A percentile compares a stretch with the other conserved stretches of the same genome.
Evolutionary conservation across 1,140 invertebrate genomes (phyloP).

Genomic region (Drosophila nikananu): DNA sequence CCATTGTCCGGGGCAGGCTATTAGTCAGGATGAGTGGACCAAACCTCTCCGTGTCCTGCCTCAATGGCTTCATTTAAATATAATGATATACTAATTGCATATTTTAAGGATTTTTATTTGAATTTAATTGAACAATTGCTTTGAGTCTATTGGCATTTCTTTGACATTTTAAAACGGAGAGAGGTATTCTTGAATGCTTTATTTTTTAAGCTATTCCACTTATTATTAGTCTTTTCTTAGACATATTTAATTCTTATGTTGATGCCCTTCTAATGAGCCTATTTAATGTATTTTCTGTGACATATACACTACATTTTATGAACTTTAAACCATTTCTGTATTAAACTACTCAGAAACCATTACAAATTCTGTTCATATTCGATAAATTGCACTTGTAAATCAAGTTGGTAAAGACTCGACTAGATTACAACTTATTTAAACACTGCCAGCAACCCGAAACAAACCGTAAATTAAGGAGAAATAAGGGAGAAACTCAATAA

Average conservation of each 20-base stretch:
- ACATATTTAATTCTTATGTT: not conserved
- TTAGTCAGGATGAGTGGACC: conserved; percentile 16
- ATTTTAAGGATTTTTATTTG: not conserved
- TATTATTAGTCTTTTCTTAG: not conserved
- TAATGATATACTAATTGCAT: not conserved
- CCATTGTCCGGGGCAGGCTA: conserved; percentile 5
- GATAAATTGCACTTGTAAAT: conserved; percentile 3
- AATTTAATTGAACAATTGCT: not conserved
- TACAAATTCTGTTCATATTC: not conserved
- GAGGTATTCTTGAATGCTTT: not conserved
- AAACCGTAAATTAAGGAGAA: conserved; percentile 19
- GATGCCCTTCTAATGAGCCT: too few relatives aligned
- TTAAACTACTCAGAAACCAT: not conserved
- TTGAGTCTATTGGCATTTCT: not conserved
- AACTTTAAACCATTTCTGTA: not conserved
- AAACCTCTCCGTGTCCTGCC: not conserved
- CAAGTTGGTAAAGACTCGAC: not conserved
- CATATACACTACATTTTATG: not conserved
- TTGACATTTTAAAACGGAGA: not conserved
- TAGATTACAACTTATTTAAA: conserved; percentile 9
- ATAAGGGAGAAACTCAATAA: conserved; percentile 30
- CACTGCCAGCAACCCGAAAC: conserved; percentile 3
- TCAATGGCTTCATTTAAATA: not conserved
- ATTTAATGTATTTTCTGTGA: not conserved
- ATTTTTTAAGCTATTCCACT: not conserved